A percentile compares a stretch with the other conserved stretches of the same genome.
These are phyloP conservation scores for Tetanocera ferruginea DNA, from an alignment of 2,888 invertebrate genomes.

Conservation along the genomic window DNA sequence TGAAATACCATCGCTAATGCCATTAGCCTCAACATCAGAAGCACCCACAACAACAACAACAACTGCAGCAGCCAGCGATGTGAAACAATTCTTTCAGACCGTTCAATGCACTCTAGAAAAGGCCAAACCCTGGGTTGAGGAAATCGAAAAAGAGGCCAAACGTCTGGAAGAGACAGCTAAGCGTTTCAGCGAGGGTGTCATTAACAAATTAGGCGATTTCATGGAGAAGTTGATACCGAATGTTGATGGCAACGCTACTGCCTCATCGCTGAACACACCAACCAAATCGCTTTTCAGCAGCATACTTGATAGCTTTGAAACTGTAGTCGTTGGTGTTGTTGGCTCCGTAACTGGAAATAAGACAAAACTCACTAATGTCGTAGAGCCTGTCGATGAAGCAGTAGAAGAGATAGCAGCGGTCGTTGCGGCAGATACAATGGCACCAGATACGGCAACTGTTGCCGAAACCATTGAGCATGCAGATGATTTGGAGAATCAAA, in stretches of 20 bases:
- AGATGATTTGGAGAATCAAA: constrained; percentile 26
- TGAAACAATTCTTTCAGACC: constrained; percentile 60
- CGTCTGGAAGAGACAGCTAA: constrained; percentile 61
- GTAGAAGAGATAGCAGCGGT: background rate
- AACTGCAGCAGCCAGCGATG: constrained; percentile 51
- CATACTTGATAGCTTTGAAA: constrained; percentile 7
- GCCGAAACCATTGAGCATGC: background rate
- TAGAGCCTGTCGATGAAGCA: background rate
- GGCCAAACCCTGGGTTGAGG: constrained; percentile 64
- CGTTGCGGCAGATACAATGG: background rate
- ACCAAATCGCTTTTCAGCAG: constrained; percentile 15
- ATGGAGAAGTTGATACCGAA: constrained; percentile 52
- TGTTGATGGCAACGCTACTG: background rate
- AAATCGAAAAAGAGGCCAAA: constrained; percentile 64
- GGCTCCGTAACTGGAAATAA: background rate
- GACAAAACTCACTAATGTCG: background rate
- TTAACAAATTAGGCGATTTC: constrained; percentile 55
- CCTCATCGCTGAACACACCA: background rate
- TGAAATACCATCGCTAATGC: background rate
- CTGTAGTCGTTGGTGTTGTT: background rate
- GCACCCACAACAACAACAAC: constrained; percentile 2
- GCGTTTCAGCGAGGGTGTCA: constrained; percentile 57
- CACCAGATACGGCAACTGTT: background rate
- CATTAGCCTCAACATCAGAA: background rate
- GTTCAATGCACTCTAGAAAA: constrained; percentile 63